Conservation (phyloP, 2,113 vertebrate species). For the Gnathonemus echidnorhynchus region DNA sequence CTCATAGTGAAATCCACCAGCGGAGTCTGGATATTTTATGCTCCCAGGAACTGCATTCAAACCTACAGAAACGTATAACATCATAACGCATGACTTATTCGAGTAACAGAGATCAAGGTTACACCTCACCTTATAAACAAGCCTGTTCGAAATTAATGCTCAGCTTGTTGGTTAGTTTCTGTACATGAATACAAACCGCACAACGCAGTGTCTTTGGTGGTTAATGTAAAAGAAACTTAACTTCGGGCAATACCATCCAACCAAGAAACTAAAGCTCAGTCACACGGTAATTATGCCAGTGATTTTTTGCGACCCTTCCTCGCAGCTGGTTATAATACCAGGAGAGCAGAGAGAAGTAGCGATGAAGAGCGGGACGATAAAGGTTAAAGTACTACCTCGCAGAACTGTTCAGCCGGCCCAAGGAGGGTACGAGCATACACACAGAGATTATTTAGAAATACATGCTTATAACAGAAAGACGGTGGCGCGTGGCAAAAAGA, state of each 20-base stretch:
- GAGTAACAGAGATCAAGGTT: not conserved
- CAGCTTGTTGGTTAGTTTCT: not conserved
- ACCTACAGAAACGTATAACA: constrained; percentile 43
- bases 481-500: not conserved
- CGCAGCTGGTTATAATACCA: not conserved
- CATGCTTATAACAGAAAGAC: not conserved
- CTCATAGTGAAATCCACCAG: constrained; percentile 79
- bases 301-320: not conserved
- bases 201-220: not conserved
- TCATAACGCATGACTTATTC: not conserved
- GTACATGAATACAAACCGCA: not conserved
- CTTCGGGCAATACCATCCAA: not conserved
- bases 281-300: not conserved
- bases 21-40: constrained; percentile 69
- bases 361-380: not conserved
- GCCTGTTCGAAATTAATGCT: not conserved
- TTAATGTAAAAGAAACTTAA: not conserved
- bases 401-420: not conserved
- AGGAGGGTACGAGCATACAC: not conserved
- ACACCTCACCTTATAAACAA: not conserved
- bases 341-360: not conserved
- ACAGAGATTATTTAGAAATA: not conserved
- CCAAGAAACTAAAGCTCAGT: not conserved
- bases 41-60: constrained; percentile 48
- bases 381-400: not conserved